These are phyloP conservation scores for Kradibia gibbosae DNA, from an alignment of 1,140 invertebrate species.

Conservation along the genomic window DNA sequence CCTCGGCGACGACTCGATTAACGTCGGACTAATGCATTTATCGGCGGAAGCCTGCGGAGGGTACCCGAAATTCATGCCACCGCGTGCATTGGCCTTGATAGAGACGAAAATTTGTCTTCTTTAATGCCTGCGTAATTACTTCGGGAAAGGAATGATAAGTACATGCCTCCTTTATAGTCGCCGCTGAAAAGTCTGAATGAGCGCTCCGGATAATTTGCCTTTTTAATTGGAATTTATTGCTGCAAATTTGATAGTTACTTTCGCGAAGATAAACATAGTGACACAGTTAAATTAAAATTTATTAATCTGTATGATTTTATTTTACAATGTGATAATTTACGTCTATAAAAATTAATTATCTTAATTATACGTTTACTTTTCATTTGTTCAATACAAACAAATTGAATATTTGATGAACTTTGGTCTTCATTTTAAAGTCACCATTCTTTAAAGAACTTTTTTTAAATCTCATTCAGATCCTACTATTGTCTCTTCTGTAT, in stretches of 20 bases:
- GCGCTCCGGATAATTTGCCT: not conserved
- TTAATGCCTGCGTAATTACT: not conserved
- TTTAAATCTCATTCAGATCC: not conserved
- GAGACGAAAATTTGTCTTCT: not conserved
- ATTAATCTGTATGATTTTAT: not conserved
- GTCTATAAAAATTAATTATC: not conserved
- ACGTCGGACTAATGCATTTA: not conserved
- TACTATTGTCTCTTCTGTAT: not conserved
- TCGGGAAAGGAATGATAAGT: not conserved
- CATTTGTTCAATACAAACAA: not conserved
- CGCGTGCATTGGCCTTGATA: too few species aligned
- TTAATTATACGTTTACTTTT: not conserved
- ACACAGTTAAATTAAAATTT: not conserved
- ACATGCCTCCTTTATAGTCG: not conserved
- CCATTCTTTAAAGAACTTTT: not conserved
- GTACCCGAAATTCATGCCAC: too few species aligned
- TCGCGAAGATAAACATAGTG: not conserved
- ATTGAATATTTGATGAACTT: not conserved
- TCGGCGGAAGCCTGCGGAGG: not conserved
- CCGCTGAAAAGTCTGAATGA: not conserved
- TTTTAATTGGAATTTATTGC: not conserved
- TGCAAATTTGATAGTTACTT: not conserved
- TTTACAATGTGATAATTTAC: slow-evolving; percentile 7
- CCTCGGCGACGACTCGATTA: too few species aligned
- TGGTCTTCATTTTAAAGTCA: not conserved